phyloP scores from a whole-genome alignment of 2,113 vertebrate species.

The Brienomyrus longianalis region DNA sequence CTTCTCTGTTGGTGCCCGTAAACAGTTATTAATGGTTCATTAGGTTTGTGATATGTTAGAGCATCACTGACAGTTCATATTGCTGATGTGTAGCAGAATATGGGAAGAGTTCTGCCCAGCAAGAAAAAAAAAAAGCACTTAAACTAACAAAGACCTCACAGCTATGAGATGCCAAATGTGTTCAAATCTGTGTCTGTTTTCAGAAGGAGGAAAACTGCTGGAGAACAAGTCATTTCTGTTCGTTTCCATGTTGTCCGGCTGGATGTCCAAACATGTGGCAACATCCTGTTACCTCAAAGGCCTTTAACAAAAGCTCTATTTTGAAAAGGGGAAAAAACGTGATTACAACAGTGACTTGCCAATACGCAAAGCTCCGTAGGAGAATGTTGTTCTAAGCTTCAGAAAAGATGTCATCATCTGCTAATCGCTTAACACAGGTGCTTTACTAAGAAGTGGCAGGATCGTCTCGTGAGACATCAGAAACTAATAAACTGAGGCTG shows the following conservation, averaged over 20 bases:
- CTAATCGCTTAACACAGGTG: background rate
- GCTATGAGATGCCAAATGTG: background rate
- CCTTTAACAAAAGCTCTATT: background rate
- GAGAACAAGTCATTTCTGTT: background rate
- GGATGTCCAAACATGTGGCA: slow-evolving; percentile 31
- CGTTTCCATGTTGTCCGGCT: background rate
- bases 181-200: background rate
- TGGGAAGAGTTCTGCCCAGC: background rate
- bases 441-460: background rate
- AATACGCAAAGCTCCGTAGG: background rate
- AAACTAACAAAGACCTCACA: background rate
- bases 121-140: background rate
- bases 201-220: background rate
- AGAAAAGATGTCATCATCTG: background rate
- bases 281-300: slow-evolving; percentile 37
- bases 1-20: background rate
- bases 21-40: background rate
- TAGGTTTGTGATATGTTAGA: background rate
- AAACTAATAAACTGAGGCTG: background rate
- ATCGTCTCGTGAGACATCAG: background rate
- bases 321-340: slow-evolving; percentile 3
- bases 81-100: background rate
- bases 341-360: background rate
- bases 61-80: background rate
- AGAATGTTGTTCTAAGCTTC: background rate